phyloP scores from a whole-genome alignment of 1,140 invertebrate species.

The Sarcophaga bullata region DNA sequence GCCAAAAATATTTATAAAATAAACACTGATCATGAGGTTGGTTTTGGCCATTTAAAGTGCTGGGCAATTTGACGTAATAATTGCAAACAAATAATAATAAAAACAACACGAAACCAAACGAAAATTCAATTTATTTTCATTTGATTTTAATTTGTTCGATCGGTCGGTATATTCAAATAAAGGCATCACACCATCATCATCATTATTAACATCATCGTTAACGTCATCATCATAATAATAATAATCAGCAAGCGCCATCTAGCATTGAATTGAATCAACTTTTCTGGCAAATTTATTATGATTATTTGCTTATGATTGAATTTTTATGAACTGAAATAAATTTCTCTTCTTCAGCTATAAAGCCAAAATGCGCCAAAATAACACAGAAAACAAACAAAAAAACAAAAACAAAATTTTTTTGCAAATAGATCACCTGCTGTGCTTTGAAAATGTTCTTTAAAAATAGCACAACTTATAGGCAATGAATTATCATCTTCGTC shows the following conservation, averaged over 20 bases:
- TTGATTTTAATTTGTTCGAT: too few species aligned
- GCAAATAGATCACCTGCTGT: constrained; percentile 4
- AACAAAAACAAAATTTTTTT: neutral
- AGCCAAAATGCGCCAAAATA: neutral
- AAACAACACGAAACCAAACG: too few species aligned
- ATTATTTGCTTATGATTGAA: neutral
- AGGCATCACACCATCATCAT: neutral
- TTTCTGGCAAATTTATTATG: neutral
- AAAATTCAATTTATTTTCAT: too few species aligned
- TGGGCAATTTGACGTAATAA: neutral
- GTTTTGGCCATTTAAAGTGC: neutral
- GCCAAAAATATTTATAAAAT: neutral
- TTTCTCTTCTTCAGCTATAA: neutral
- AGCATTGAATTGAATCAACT: neutral
- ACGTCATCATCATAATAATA: neutral
- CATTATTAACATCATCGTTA: neutral
- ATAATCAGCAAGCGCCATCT: neutral
- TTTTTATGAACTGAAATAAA: neutral
- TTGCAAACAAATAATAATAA: neutral
- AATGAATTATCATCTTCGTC: neutral
- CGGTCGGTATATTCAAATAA: neutral
- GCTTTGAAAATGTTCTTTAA: neutral
- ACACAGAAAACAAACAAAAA: neutral
- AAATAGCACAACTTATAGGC: neutral
- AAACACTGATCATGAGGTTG: neutral